Evolutionary conservation across 2,888 invertebrate species (phyloP).

Genomic region (Lochmaea capreae): DNA sequence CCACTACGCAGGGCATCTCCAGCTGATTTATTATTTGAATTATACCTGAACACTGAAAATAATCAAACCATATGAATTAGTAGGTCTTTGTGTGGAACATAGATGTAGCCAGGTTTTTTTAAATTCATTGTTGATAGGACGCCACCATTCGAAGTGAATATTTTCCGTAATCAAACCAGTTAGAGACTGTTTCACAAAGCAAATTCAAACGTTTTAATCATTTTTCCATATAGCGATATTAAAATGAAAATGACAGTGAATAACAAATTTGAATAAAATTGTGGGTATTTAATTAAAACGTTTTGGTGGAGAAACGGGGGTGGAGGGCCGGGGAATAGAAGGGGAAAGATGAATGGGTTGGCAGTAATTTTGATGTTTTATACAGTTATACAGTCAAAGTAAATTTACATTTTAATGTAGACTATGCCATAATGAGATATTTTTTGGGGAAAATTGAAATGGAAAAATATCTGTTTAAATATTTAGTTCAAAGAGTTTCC

Average conservation of each 20-base stretch:
- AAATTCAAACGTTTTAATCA: constrained; percentile 35
- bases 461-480: constrained; percentile 8
- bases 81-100: too few species aligned
- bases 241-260: constrained; percentile 44
- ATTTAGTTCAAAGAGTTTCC: not conserved
- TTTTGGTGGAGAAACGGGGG: constrained; percentile 8
- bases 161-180: constrained; percentile 17
- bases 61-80: too few species aligned
- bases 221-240: constrained; percentile 36
- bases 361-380: constrained; percentile 25
- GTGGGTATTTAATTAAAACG: constrained; percentile 37
- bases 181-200: constrained; percentile 25
- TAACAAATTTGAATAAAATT: constrained; percentile 42
- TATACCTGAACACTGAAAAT: too few species aligned
- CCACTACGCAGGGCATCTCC: too few species aligned
- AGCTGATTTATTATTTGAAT: too few species aligned
- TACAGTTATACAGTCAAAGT: constrained; percentile 25
- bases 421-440: constrained; percentile 15
- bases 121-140: too few species aligned
- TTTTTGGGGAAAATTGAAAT: constrained; percentile 6
- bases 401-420: constrained; percentile 25
- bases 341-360: constrained; percentile 23
- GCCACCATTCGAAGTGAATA: not conserved
- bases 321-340: not conserved
- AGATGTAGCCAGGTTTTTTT: too few species aligned